phyloP scores from a whole-genome alignment of 2,888 invertebrate genomes.

The Drosophila multiciliata region DNA sequence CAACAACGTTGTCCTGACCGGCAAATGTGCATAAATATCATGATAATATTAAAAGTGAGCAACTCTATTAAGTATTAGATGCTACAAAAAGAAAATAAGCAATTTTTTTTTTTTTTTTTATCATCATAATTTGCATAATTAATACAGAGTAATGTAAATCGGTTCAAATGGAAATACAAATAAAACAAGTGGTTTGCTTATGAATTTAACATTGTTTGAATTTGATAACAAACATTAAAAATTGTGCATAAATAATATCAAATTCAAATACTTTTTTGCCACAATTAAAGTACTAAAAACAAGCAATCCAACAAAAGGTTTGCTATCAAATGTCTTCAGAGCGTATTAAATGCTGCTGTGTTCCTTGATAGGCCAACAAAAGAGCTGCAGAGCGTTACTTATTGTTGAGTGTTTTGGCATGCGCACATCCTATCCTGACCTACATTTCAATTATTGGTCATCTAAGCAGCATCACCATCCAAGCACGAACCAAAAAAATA shows the following conservation, averaged over 20 bases:
- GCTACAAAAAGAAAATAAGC: conserved; percentile 12
- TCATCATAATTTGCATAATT: background rate
- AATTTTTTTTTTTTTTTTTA: background rate
- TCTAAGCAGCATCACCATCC: conserved; percentile 69
- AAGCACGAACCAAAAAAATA: conserved; percentile 25
- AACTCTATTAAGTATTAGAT: conserved; percentile 12
- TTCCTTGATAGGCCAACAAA: conserved; percentile 24
- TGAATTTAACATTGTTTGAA: background rate
- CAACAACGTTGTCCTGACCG: conserved; percentile 58
- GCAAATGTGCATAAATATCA: conserved; percentile 39
- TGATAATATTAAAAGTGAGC: conserved; percentile 45
- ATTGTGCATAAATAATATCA: background rate
- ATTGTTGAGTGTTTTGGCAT: conserved; percentile 45
- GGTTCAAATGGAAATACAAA: background rate
- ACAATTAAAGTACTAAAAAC: conserved; percentile 4
- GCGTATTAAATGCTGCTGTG: conserved; percentile 27
- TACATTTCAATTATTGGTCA: conserved; percentile 77
- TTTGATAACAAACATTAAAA: background rate
- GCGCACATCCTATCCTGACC: conserved; percentile 72
- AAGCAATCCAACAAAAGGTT: conserved; percentile 20
- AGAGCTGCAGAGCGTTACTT: conserved; percentile 6
- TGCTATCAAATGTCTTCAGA: conserved; percentile 28
- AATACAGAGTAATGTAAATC: background rate
- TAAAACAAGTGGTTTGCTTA: conserved; percentile 5
- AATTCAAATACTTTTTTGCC: conserved; percentile 1